Base-by-base conservation (phyloP, 2,797 vertebrate genomes). In the Characodon lateralis region DNA sequence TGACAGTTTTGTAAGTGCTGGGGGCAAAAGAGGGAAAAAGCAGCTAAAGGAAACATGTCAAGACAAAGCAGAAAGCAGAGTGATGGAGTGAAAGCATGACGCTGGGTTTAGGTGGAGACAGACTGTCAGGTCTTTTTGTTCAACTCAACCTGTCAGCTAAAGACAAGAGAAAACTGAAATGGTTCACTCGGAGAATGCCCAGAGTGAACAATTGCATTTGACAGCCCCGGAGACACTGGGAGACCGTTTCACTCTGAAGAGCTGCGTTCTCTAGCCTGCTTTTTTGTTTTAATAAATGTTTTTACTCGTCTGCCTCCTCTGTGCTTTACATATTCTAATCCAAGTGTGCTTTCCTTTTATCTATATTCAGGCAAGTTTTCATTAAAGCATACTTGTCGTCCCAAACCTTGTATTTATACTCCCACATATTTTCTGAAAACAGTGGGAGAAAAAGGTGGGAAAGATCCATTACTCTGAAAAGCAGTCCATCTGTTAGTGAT, bases 251-350 rank as follows among this genome's bases (percentile, higher is more conserved):
- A 81, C 88, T 88, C 85, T 79, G 89, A 87, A 69, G 73, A 79
- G 81, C 84, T 79, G 73, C 72, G 72, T 83, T 86, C 80, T 87
- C 39, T 59, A 58, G 74, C 48, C 79, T 28, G 0, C 76, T 78
- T 82, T 82, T 94, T 91, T 92, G 83, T 88, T 93, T 89, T 93
- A 92, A 93, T 85, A 89, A 93, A 89, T 35, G n/a, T 80, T 84
- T 74, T 77, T 71, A 58, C 81, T 77, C 76, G 78, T 4, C 9
- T 24, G 28, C 46, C 65, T 78, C 41, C 26, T 43, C 50, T 24
- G 22, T 31, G 71, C 80, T 78, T 22, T 71, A 73, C 83, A 69
- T 84, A 75, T 86, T 91, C 73, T 80, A 82, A 76, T 86, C n/a
- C 72, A 84, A 76, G 82, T 76, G 48, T 68, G 78, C 80, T 84